A percentile compares a stretch with the other conserved stretches of the same genome.
phyloP scores from a whole-genome alignment of 2,888 invertebrate genomes.

The Nebria brevicollis region DNA sequence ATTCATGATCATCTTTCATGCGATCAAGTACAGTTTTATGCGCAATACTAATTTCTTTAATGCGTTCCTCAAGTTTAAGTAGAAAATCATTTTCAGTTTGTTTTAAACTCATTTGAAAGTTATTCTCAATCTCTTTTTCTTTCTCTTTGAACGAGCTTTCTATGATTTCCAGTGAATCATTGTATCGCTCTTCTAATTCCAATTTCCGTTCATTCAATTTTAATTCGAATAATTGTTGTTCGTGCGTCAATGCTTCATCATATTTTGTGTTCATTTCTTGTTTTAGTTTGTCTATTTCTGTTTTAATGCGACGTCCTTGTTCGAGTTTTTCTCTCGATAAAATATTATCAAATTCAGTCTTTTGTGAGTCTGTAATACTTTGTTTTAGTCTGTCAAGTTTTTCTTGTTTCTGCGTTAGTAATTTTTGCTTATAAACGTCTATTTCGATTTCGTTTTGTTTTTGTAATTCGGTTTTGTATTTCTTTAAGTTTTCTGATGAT shows the following conservation, averaged over 20 bases:
- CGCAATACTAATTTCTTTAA: conserved; percentile 66
- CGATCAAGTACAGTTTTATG: conserved; percentile 68
- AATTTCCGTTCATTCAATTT: conserved; percentile 63
- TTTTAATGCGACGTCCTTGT: conserved; percentile 58
- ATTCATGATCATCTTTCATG: conserved; percentile 68
- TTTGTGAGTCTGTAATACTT: conserved; percentile 55
- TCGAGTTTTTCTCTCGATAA: conserved; percentile 59
- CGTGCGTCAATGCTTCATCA: conserved; percentile 55
- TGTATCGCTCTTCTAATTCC: conserved; percentile 65
- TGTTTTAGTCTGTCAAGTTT: conserved; percentile 56
- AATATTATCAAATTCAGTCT: conserved; percentile 67
- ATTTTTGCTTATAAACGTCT: conserved; percentile 67
- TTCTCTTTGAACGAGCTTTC: conserved; percentile 53
- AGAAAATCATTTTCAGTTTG: conserved; percentile 67
- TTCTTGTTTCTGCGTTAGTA: conserved; percentile 63
- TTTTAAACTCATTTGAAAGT: conserved; percentile 65
- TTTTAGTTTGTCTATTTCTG: conserved; percentile 64
- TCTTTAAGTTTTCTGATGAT: conserved; percentile 59
- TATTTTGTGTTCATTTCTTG: conserved; percentile 66
- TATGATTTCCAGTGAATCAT: conserved; percentile 47
- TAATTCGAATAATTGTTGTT: conserved; percentile 61
- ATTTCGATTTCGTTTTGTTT: conserved; percentile 65
- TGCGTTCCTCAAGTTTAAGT: conserved; percentile 63
- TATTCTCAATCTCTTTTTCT: conserved; percentile 62
- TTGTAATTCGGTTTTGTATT: conserved; percentile 55